Base-by-base conservation (phyloP, 2,797 vertebrate genomes). In the Tragopan temminckii region DNA sequence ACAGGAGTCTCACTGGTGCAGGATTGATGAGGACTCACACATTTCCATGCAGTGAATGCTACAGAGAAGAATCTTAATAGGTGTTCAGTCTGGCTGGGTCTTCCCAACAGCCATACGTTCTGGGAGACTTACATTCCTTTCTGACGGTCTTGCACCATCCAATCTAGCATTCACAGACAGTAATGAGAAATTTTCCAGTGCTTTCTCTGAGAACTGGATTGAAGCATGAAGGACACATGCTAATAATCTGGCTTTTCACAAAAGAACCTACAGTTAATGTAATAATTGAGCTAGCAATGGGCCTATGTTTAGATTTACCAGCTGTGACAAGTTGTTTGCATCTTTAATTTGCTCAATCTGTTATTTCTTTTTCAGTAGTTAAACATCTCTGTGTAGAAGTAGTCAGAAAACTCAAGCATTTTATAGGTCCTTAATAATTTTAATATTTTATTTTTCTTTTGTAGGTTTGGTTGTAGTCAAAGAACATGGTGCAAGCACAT, bases 261-360 rank as follows among this genome's bases (percentile, higher is more conserved):
- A 61, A 82, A 78, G 24, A 82, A 55, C 45, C 13, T 78, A 29
- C 27, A 90, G 91, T 46, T 53, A 70, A 72, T 61, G n/a, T 16
- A 77, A n/a, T 59, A 71, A 85, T 14, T 59, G 38, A 91, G 68
- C 55, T 68, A 80, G 59, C n/a, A 81, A 53, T 74, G 71, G 89
- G 71, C 71, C 88, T 92, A 52, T 82, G 24, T 82, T 96, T 94
- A 91, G 88, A 90, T 94, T 85, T 87, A 78, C 91, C 80, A 93
- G 58, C 43, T 36, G 45, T 87, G 90, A 88, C 64, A 95, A 96
- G 57, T 94, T 95, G 71, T 88, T 94, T 94, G 84, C 81, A 95
- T 89, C 80, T 95, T 94, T 89, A 95, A 95, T 95, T 94, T 95
- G 64, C 33, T 93, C 92, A 90, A 71, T 90, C 86, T 93, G 90